Base-by-base conservation (phyloP, 2,113 vertebrate genomes). In the Pogona vitticeps region DNA sequence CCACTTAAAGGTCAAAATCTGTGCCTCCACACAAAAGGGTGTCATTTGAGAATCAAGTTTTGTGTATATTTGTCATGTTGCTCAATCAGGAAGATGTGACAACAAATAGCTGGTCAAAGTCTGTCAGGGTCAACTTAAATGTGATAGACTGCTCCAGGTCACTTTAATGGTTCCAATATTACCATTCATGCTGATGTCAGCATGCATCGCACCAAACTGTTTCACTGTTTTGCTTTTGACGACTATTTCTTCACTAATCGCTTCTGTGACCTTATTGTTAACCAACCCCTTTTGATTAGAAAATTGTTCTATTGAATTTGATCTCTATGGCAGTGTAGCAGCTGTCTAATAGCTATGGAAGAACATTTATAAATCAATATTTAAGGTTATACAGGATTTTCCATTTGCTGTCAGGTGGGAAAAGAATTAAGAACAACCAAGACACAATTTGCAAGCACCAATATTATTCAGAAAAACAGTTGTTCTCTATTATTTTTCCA, bases 1-100 rank as follows among this genome's bases (percentile, higher is more conserved):
- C 84, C 94, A 94, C 93, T 93, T 93, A 94, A 93, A 96, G 94
- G 94, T 93, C 95, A 94, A 93, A 92, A 89, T 90, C 90, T 92
- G 88, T 88, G 89, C 93, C 91, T 91, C 87, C 88, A 90, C 90
- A 92, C 91, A 92, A 91, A 94, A 93, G 79, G 23, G 76, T 78
- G 83, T 81, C 85, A 91, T 93, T 93, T 93, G 89, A 90, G 91
- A 80, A 0, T 88, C 86, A 87, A 83, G 82, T 75, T 93, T 91
- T 93, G 86, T 92, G 88, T 92, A 70, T 92, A 94, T 94, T 94
- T 96, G 91, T 93, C 93, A 95, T 92, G 88, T 91, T 93, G 88
- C 91, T 94, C 94, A 93, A 81, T 89, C 87, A 91, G 87, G 85
- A 91, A 94, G 93, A 94, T 93, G 94, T 93, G 93, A 93, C 91